Evolutionary conservation across 2,797 vertebrate genomes (phyloP), one percentile per base, ranked within the genome.

Genomic region (Ciconia nigra): DNA sequence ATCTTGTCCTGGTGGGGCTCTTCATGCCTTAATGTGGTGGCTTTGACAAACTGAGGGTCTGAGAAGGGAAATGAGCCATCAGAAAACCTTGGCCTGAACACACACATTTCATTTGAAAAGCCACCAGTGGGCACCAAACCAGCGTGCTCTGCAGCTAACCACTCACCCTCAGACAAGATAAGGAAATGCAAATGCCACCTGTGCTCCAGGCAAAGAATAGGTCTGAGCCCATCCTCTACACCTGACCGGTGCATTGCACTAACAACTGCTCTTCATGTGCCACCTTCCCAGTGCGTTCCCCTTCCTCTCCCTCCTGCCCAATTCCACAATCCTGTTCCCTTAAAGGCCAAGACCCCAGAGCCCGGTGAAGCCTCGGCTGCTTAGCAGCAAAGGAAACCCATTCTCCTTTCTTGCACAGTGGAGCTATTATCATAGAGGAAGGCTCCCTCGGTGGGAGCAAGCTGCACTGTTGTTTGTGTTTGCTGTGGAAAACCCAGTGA

Each of bases 31-130:
- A 98, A 65, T 0, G 98, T 93, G n/a, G 97, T 98, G 61, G 97
- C 98, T 95, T 98, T 98, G 70, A 98, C 97, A 51, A 98, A 98
- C 93, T 98, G 96, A 0, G 98, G 98, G 72, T 98, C 98, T 98
- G 94, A 35, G 88, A 46, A 72, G 59, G 74, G 13, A 74, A 69
- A 65, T 7, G 35, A 51, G 65, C 13, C 1, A 1, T 95, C 55
- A 92, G 82, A 72, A 54, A 35, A 11, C 9, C n/a, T 6, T 11
- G 33, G 9, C 2, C 28, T 24, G 35, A 51, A 37, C 29, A 20
- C 17, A 7, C 24, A 39, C 2, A 1, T 49, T 79, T 59, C 63
- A 16, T 15, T 35, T 4, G 55, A 84, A 88, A 81, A 77, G 61
- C 70, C 74, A 41, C 37, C 3, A 1, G 10, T 2, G 25, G 33